Conservation (phyloP, 2,113 vertebrate genomes). For the Cyanistes caeruleus region DNA sequence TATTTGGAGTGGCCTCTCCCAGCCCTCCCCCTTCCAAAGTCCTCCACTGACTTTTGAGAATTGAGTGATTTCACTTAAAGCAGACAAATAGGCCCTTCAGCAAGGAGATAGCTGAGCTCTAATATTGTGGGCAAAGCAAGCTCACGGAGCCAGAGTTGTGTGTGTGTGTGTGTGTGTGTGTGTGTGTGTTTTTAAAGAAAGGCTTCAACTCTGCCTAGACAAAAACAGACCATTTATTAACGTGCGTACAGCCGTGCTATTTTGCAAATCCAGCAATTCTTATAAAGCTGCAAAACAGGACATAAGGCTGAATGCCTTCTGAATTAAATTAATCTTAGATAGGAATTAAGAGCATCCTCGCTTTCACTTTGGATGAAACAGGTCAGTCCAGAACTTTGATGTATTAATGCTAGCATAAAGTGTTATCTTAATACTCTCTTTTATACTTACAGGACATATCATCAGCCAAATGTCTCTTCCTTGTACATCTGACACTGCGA, state of each 20-base stretch:
- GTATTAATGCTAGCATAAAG: conserved; percentile 43
- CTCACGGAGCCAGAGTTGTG: conserved; percentile 36
- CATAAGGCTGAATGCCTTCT: conserved; percentile 73
- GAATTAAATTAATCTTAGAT: conserved; percentile 77
- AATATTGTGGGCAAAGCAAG: conserved; percentile 72
- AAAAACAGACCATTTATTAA: conserved; percentile 47
- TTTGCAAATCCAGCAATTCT: conserved; percentile 73
- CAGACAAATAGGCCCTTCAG: conserved; percentile 92
- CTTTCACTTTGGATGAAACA: conserved; percentile 60
- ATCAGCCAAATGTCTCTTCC: conserved; percentile 34
- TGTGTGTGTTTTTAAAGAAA: conserved; percentile 37
- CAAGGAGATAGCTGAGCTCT: conserved; percentile 75
- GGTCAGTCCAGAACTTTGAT: conserved; percentile 68
- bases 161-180: neutral
- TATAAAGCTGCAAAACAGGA: conserved; percentile 76
- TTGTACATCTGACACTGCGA: conserved; percentile 27
- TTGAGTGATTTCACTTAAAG: conserved; percentile 98
- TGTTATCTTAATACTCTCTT: conserved; percentile 66
- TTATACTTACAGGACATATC: conserved; percentile 42
- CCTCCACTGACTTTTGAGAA: conserved; percentile 94
- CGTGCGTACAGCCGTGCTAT: neutral
- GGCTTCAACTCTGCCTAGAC: conserved; percentile 59
- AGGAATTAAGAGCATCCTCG: conserved; percentile 70
- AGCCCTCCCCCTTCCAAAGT: conserved; percentile 89
- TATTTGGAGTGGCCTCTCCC: conserved; percentile 98